Base-by-base conservation (phyloP, 2,888 invertebrate genomes). In the Melitaea athalia region DNA sequence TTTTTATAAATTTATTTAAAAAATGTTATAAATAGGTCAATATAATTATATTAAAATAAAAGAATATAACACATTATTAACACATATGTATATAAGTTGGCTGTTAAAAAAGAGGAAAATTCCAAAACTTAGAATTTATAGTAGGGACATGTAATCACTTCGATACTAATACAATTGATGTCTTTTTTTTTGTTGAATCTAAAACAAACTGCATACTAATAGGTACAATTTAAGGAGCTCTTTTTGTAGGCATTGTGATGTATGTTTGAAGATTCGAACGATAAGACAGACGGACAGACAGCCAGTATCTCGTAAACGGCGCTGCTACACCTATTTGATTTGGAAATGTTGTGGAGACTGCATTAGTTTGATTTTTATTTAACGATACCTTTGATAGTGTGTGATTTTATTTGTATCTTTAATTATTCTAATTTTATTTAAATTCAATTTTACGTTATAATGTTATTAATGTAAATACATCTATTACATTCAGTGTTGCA, bases 241-340 rank as follows among this genome's bases (percentile, higher is more conserved):
- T 83, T 85, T 84, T 83, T 83, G 81, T 81, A 73, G 75, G 74
- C 82, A 84, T 83, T 85, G 84, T 87, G 83, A 81, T 85, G 78
- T 81, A 81, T 84, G 81, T 78, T 76, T 78, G 81, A 60, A 87
- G 87, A 88, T 88, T 81, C 64, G 75, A 76, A 71, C 78, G 90
- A 91, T 90, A 91, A 90, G 85, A 81, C 83, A 73, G 85, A 87
- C 87, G 69, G 77, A 77, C 75, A 70, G 79, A 79, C 79, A 83
- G 86, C 74, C 84, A 86, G 85, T 82, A 82, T 86, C 86, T 87
- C 80, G 87, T 85, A 86, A 87, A 87, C 85, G 79, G 77, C 75
- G 82, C 81, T 86, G 84, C 70, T 75, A 74, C 75, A 75, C 70
- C 74, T 75, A 77, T 75, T 24, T 63, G 81, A 59, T 81, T 76